Percentiles rank a stretch among this genome's conserved stretches.
phyloP scores from a whole-genome alignment of 2,888 invertebrate species.

The Steromphala cineraria region DNA sequence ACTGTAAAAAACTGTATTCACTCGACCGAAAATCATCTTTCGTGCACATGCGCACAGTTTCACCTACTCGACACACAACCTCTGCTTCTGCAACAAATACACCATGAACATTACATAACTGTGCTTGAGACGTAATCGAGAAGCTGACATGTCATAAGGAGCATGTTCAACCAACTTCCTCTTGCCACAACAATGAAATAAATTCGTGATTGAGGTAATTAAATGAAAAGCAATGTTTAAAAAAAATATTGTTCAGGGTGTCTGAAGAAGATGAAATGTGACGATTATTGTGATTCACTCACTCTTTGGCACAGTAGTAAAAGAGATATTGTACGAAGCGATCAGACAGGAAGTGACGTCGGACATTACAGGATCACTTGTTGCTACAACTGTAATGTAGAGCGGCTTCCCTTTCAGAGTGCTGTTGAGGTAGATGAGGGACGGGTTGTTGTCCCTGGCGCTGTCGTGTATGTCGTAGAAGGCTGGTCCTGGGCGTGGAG shows the following conservation, averaged over 20 bases:
- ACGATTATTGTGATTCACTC: background rate
- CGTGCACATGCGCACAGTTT: background rate
- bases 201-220: too few species aligned
- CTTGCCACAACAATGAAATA: too few species aligned
- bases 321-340: background rate
- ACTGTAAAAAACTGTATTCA: background rate
- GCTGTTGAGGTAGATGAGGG: slow-evolving; percentile 17
- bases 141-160: too few species aligned
- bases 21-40: background rate
- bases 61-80: background rate
- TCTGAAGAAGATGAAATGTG: too few species aligned
- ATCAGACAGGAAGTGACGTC: background rate
- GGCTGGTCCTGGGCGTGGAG: slow-evolving; percentile 37
- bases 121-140: too few species aligned
- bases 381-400: slow-evolving; percentile 21
- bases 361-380: background rate
- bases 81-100: background rate
- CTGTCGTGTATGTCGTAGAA: slow-evolving; percentile 28
- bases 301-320: background rate
- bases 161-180: too few species aligned
- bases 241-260: too few species aligned
- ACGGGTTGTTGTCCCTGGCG: slow-evolving; percentile 27
- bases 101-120: too few species aligned
- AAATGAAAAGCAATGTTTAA: too few species aligned
- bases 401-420: slow-evolving; percentile 29